These are phyloP conservation scores for Sycobia sp. DNA, from an alignment of 1,140 invertebrate species.

Conservation along the genomic window DNA sequence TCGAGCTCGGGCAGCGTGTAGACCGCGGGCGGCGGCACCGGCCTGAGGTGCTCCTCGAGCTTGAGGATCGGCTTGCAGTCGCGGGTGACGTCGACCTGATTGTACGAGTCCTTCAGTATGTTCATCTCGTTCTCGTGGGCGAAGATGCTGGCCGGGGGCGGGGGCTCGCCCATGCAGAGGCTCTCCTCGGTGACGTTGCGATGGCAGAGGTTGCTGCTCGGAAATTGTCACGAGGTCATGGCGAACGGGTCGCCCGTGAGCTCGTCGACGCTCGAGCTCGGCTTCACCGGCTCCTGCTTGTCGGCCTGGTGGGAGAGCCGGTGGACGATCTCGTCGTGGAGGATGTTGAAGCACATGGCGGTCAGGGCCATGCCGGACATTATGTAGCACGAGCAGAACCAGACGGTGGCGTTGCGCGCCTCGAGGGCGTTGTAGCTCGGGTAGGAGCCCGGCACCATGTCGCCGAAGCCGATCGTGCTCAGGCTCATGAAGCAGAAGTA, in stretches of 20 bases:
- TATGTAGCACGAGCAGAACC: constrained; percentile 94
- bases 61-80: constrained; percentile 58
- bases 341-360: constrained; percentile 97
- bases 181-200: constrained; percentile 71
- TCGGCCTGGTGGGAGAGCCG: constrained; percentile 68
- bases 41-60: constrained; percentile 52
- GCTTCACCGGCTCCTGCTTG: constrained; percentile 47
- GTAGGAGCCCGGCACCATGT: constrained; percentile 82
- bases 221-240: constrained; percentile 71
- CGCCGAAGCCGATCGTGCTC: constrained; percentile 90
- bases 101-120: constrained; percentile 58
- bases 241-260: constrained; percentile 65
- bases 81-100: constrained; percentile 58
- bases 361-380: constrained; percentile 94
- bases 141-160: constrained; percentile 66
- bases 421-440: constrained; percentile 65
- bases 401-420: constrained; percentile 71
- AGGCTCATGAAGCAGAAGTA: constrained; percentile 95
- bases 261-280: constrained; percentile 63
- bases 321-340: constrained; percentile 91
- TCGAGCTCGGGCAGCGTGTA: constrained; percentile 67
- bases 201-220: constrained; percentile 64
- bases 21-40: constrained; percentile 65
- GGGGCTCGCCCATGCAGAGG: constrained; percentile 63
- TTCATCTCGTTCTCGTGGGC: constrained; percentile 60